Evolutionary conservation across 2,797 vertebrate genomes (phyloP).

Genomic region (Macrochelys suwanniensis): DNA sequence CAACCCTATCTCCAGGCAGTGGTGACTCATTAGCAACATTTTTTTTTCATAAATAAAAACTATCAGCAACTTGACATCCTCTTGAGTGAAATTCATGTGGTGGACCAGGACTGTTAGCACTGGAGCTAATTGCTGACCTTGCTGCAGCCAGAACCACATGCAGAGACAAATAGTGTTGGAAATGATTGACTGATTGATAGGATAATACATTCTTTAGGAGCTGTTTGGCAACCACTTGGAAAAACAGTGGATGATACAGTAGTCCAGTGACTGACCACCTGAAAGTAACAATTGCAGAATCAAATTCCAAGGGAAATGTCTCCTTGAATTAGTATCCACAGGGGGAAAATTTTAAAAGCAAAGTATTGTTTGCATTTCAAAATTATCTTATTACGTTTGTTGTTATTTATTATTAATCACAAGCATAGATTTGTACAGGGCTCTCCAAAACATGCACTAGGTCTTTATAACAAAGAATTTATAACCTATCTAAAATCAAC

Average conservation of each 20-base stretch:
- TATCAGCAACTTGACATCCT: conserved; percentile 44
- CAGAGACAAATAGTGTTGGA: conserved; percentile 53
- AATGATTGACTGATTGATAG: conserved; percentile 44
- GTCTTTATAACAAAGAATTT: background rate
- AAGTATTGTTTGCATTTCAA: conserved; percentile 55
- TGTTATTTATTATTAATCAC: conserved; percentile 55
- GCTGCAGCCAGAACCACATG: conserved; percentile 53
- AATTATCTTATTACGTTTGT: conserved; percentile 9
- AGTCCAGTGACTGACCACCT: background rate
- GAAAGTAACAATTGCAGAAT: background rate
- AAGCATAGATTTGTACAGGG: background rate
- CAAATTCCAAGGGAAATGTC: conserved; percentile 26
- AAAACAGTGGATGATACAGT: background rate
- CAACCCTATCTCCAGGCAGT: background rate
- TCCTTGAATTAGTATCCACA: conserved; percentile 38
- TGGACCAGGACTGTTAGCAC: background rate
- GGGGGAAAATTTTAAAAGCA: conserved; percentile 45
- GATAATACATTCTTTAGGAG: conserved; percentile 7
- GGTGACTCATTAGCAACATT: conserved; percentile 23
- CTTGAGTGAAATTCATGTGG: background rate
- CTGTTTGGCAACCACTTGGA: conserved; percentile 19
- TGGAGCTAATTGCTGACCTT: conserved; percentile 49
- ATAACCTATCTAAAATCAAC: conserved; percentile 29
- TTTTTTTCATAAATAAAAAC: conserved; percentile 24
- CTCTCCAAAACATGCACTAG: conserved; percentile 32